phyloP scores from a whole-genome alignment of 1,140 invertebrate genomes.

The Cheumatopsyche charites region DNA sequence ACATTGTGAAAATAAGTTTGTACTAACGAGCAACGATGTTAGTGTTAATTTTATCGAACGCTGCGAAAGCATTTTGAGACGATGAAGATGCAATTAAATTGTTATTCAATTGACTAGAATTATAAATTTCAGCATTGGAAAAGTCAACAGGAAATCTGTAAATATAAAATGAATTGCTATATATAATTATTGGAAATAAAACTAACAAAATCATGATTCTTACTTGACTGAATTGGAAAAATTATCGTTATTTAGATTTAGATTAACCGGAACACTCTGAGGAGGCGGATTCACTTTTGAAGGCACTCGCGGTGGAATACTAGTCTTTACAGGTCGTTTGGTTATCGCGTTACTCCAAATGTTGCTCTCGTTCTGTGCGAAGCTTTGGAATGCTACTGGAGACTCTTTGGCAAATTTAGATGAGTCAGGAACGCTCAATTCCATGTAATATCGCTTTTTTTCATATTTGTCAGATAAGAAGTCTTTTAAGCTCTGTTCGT shows the following conservation, averaged over 20 bases:
- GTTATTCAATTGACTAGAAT: slow-evolving; percentile 59
- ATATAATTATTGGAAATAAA: not conserved
- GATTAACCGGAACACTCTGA: not conserved
- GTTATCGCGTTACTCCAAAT: slow-evolving; percentile 27
- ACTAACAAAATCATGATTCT: too few species aligned
- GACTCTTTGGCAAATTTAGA: slow-evolving; percentile 36
- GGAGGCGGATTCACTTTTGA: slow-evolving; percentile 3
- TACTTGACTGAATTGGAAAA: too few species aligned
- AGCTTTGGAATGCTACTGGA: slow-evolving; percentile 3
- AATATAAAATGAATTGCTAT: slow-evolving; percentile 30
- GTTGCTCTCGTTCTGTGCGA: slow-evolving; percentile 36
- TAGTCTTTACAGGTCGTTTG: not conserved
- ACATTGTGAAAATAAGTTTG: not conserved
- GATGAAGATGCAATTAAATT: slow-evolving; percentile 45
- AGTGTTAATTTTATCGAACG: slow-evolving; percentile 3
- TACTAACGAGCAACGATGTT: slow-evolving; percentile 29
- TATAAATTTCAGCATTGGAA: slow-evolving; percentile 60
- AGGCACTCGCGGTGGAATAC: not conserved
- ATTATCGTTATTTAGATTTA: not conserved
- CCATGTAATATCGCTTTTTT: slow-evolving; percentile 74
- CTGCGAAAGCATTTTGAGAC: slow-evolving; percentile 28
- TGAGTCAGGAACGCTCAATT: slow-evolving; percentile 46
- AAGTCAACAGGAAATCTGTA: slow-evolving; percentile 62
- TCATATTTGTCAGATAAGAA: slow-evolving; percentile 95
- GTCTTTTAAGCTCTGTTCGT: slow-evolving; percentile 86